A percentile compares a stretch with the other conserved stretches of the same genome.
phyloP scores from a whole-genome alignment of 37 sponge, comb jelly and placozoan genomes.

The Halisarca cf. caerulea region DNA sequence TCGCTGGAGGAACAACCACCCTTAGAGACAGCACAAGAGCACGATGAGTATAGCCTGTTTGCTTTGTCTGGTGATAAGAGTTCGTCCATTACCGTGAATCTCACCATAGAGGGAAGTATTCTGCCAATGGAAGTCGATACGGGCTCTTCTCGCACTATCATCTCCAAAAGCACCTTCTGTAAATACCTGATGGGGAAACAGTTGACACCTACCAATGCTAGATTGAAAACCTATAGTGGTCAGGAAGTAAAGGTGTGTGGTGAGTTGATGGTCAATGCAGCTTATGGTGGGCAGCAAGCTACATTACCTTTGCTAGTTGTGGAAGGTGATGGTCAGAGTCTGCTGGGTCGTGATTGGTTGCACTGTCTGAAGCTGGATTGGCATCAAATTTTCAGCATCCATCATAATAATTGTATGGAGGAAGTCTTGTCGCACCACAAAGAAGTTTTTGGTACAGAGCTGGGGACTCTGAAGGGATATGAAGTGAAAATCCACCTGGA shows the following conservation, averaged over 20 bases:
- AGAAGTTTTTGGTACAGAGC: not conserved
- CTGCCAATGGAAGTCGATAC: no score
- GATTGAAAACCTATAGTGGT: constrained; percentile 26
- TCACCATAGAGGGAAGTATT: no score
- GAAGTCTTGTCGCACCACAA: not conserved
- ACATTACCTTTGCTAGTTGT: not conserved
- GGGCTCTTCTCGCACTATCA: no score
- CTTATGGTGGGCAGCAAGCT: not conserved
- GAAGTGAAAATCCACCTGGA: not conserved
- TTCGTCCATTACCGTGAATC: no score
- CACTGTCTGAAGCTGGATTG: not conserved
- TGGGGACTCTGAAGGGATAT: not conserved
- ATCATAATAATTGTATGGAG: not conserved
- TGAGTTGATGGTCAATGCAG: not conserved
- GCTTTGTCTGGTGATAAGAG: no score
- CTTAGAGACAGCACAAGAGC: no score
- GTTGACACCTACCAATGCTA: no score
- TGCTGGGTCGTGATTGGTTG: constrained; percentile 32
- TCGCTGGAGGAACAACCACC: no score
- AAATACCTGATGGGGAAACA: no score
- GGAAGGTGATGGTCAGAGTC: constrained; percentile 11
- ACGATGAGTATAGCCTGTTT: no score
- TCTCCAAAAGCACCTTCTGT: no score
- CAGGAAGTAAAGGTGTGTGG: not conserved
- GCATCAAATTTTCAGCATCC: not conserved